Evolutionary conservation across 2,113 vertebrate genomes (phyloP).

Genomic region (Okapia johnstoni): DNA sequence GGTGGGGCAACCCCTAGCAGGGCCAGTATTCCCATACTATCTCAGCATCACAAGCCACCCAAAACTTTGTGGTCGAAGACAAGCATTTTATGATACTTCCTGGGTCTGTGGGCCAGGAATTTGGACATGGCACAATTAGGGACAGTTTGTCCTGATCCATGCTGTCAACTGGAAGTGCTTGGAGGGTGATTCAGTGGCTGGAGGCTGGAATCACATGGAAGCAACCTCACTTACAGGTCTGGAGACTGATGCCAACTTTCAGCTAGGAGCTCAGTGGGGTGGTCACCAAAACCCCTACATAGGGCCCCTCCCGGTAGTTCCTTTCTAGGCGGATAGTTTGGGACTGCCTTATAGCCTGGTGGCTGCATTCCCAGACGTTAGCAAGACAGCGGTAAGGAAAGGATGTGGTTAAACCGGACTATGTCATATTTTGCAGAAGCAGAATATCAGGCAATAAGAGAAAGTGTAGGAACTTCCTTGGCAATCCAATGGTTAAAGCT

Average conservation of each 20-base stretch:
- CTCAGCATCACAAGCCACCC: neutral
- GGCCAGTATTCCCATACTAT: fast-evolving
- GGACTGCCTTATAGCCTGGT: neutral
- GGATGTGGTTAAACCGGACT: neutral
- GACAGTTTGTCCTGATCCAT: neutral
- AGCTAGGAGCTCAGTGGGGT: neutral
- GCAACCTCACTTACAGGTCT: neutral
- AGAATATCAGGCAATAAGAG: neutral
- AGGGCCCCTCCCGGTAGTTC: neutral
- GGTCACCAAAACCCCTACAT: too few species aligned
- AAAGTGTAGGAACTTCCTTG: neutral
- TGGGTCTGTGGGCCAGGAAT: neutral
- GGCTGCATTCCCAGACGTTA: neutral
- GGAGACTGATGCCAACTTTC: neutral
- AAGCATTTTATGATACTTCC: neutral
- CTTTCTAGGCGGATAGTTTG: neutral
- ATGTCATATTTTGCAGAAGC: neutral
- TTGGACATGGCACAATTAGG: neutral
- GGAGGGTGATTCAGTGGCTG: neutral
- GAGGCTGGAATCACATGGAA: neutral
- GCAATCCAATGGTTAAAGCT: neutral
- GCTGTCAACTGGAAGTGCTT: neutral
- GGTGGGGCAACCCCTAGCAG: neutral
- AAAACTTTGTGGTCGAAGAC: fast-evolving
- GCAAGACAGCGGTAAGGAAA: neutral